A percentile compares a stretch with the other conserved stretches of the same genome.
Evolutionary conservation across 2,797 vertebrate species (phyloP).

Genomic region (Acanthurus leucopareius): DNA sequence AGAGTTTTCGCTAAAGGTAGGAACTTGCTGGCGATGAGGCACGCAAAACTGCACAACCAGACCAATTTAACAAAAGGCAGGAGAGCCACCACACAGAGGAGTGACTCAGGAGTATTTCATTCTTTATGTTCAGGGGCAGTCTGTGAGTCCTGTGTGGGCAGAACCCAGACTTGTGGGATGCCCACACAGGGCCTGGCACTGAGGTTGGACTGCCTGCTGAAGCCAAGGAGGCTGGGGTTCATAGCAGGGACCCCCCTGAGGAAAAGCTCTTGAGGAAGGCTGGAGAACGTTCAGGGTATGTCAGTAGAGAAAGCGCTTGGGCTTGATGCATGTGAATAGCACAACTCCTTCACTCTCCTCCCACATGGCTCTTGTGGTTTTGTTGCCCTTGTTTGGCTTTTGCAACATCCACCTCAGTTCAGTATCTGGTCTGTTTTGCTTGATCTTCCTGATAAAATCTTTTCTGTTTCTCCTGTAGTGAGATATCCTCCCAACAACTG

Average conservation of each 20-base stretch:
- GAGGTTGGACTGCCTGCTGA: constrained; percentile 70
- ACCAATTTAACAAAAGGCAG: constrained; percentile 49
- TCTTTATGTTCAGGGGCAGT: constrained; percentile 67
- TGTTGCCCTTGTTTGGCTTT: constrained; percentile 53
- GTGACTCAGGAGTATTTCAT: constrained; percentile 77
- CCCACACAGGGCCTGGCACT: constrained; percentile 76
- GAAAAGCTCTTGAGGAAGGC: constrained; percentile 55
- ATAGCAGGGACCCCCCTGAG: constrained; percentile 78
- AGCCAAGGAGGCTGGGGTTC: constrained; percentile 74
- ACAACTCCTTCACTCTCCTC: constrained; percentile 72
- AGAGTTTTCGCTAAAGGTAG: constrained; percentile 22
- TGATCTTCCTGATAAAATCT: constrained; percentile 46
- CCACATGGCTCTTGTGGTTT: constrained; percentile 80
- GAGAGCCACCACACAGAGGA: constrained; percentile 62
- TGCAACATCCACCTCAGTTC: constrained; percentile 60
- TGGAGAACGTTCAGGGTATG: constrained; percentile 36
- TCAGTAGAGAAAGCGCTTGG: constrained; percentile 71
- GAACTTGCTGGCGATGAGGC: constrained; percentile 20
- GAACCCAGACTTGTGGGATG: constrained; percentile 79
- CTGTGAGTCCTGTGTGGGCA: constrained; percentile 78
- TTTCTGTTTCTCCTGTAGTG: constrained; percentile 48
- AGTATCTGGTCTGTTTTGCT: constrained; percentile 53
- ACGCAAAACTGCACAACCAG: constrained; percentile 44
- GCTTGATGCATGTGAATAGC: constrained; percentile 62
- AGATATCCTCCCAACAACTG: constrained; percentile 56